Percentiles rank a stretch among this genome's conserved stretches.
Evolutionary conservation across 1,140 invertebrate genomes (phyloP).

Genomic region (Cecropterus lyciades): DNA sequence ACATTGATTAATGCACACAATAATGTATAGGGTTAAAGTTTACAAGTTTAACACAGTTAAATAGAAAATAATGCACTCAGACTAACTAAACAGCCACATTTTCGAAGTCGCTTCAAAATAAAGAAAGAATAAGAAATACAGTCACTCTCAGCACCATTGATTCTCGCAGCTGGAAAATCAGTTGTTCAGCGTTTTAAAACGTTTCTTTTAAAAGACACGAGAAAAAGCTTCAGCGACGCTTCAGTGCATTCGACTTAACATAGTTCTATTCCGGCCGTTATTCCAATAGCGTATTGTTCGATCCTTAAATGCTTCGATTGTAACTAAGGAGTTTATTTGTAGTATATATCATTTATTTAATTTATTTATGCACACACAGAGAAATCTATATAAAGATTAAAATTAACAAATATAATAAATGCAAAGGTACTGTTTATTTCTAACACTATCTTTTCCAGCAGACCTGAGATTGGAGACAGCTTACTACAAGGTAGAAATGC

Average conservation of each 20-base stretch:
- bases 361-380: no score
- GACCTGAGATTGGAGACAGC: no score
- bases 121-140: neutral
- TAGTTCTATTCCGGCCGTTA: conserved; percentile 11
- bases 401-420: no score
- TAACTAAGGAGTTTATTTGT: neutral
- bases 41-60: no score
- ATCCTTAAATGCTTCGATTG: neutral
- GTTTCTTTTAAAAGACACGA: conserved; percentile 18
- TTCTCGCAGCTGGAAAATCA: conserved; percentile 5
- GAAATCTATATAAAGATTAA: no score
- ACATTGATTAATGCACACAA: no score
- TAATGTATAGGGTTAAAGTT: no score
- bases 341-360: no score
- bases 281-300: conserved; percentile 9
- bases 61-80: no score
- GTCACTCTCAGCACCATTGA: neutral
- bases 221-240: conserved; percentile 16
- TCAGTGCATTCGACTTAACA: conserved; percentile 19
- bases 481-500: no score
- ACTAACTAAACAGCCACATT: neutral
- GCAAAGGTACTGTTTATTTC: no score
- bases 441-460: no score
- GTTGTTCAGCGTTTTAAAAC: conserved; percentile 8
- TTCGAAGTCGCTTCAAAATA: neutral